Evolutionary conservation across 2,888 invertebrate species (phyloP).

Genomic region (Brenthis hecate): DNA sequence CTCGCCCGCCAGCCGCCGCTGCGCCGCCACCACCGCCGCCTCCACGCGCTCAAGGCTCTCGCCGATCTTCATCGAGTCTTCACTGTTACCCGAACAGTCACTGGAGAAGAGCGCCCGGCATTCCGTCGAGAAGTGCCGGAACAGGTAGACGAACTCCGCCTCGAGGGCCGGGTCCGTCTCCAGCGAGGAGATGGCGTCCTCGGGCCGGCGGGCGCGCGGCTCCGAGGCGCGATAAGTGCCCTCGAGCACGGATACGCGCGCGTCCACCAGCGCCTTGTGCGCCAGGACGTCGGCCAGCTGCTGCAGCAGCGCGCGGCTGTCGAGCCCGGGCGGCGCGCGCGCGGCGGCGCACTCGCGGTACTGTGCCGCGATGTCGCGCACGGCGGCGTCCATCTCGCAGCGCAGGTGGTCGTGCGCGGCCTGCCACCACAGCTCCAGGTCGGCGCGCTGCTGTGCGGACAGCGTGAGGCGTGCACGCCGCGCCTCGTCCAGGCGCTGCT

Average conservation of each 20-base stretch:
- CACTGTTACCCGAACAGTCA: constrained; percentile 81
- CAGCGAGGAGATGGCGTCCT: constrained; percentile 71
- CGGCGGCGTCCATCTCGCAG: constrained; percentile 87
- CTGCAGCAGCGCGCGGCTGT: constrained; percentile 64
- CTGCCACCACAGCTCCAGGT: constrained; percentile 89
- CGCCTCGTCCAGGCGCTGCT: constrained; percentile 81
- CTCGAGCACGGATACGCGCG: constrained; percentile 86
- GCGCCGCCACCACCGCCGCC: constrained; percentile 70
- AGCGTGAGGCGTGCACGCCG: constrained; percentile 83
- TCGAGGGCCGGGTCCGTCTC: constrained; percentile 83
- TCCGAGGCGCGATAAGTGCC: constrained; percentile 76
- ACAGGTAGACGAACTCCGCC: constrained; percentile 86
- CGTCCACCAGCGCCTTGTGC: constrained; percentile 89
- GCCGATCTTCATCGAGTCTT: constrained; percentile 81
- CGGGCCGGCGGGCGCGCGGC: constrained; percentile 54
- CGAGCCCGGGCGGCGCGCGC: constrained; percentile 53
- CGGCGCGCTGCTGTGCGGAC: constrained; percentile 86
- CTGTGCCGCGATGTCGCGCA: constrained; percentile 85
- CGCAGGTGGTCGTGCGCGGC: constrained; percentile 87
- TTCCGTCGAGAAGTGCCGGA: constrained; percentile 84
- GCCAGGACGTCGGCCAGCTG: constrained; percentile 88
- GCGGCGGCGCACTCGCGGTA: constrained; percentile 84
- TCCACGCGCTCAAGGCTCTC: constrained; percentile 79
- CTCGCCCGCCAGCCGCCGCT: constrained; percentile 58
- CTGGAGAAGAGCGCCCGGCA: constrained; percentile 83